A percentile compares a stretch with the other conserved stretches of the same genome.
These are phyloP conservation scores for Peromyscus melanophrys DNA, from an alignment of 2,797 vertebrate genomes.

Conservation along the genomic window DNA sequence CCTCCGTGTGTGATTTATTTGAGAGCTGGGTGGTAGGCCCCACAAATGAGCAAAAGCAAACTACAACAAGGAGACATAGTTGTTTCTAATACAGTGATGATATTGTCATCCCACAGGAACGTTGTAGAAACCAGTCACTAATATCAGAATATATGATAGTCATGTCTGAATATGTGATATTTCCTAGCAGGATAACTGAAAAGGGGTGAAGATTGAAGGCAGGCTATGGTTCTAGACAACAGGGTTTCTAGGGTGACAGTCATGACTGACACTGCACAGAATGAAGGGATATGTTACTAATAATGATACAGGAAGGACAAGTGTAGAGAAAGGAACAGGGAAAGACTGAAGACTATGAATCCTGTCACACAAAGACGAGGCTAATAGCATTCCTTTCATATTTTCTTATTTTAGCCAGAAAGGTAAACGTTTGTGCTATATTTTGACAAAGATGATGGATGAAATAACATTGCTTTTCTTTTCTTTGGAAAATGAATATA, in stretches of 20 bases:
- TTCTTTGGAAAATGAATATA: slow-evolving; percentile 24
- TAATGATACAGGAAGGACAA: slow-evolving; percentile 28
- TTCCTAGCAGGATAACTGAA: slow-evolving; percentile 54
- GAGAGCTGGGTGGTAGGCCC: no score
- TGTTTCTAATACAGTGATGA: slow-evolving; percentile 63
- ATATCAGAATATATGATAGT: neutral
- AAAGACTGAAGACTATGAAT: slow-evolving; percentile 11
- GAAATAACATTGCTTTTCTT: slow-evolving; percentile 19
- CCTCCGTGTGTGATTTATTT: no score
- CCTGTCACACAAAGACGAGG: slow-evolving; percentile 29
- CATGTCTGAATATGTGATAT: slow-evolving; percentile 38
- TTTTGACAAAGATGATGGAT: slow-evolving; percentile 59
- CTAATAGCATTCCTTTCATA: neutral
- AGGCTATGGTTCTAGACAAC: slow-evolving; percentile 25
- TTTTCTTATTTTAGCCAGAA: slow-evolving; percentile 61
- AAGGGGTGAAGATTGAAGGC: slow-evolving; percentile 37
- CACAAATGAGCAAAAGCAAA: no score
- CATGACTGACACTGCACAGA: slow-evolving; percentile 47
- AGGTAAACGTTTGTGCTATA: slow-evolving; percentile 46
- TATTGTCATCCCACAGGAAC: slow-evolving; percentile 59
- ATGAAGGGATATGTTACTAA: slow-evolving; percentile 10
- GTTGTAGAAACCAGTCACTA: slow-evolving; percentile 57
- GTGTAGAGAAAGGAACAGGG: slow-evolving; percentile 12
- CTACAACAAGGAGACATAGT: slow-evolving; percentile 13
- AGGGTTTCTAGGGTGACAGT: neutral